These are phyloP conservation scores for Schizaphis graminum DNA, from an alignment of 2,888 invertebrate genomes.

Conservation along the genomic window DNA sequence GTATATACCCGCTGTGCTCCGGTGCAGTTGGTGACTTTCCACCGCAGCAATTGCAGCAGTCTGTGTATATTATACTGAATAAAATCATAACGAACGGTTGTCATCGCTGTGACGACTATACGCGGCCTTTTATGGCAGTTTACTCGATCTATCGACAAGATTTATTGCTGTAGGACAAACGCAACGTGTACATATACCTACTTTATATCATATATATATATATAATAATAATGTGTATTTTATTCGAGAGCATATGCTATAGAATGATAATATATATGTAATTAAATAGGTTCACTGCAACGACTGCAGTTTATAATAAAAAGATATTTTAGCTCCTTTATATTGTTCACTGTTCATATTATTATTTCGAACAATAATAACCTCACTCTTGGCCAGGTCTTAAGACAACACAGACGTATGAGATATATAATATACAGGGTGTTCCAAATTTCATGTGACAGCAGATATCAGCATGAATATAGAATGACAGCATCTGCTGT, in stretches of 20 bases:
- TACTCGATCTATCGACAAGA: conserved; percentile 38
- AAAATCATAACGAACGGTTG: conserved; percentile 50
- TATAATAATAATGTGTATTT: neutral
- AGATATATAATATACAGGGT: neutral
- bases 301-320: neutral
- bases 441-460: too few relatives aligned
- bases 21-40: neutral
- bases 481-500: too few relatives aligned
- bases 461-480: too few relatives aligned
- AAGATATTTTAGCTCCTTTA: neutral
- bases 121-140: conserved; percentile 58
- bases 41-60: neutral
- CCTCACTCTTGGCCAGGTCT: neutral
- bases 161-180: conserved; percentile 28
- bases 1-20: neutral
- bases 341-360: neutral
- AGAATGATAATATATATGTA: neutral
- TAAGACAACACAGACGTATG: neutral
- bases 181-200: neutral
- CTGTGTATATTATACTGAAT: conserved; percentile 17
- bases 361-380: neutral
- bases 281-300: neutral
- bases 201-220: neutral
- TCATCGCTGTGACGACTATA: neutral
- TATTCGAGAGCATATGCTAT: neutral